Evolutionary conservation across 2,888 invertebrate genomes (phyloP), one percentile per base, ranked within the genome.

Genomic region (Zaprionus bogoriensis): DNA sequence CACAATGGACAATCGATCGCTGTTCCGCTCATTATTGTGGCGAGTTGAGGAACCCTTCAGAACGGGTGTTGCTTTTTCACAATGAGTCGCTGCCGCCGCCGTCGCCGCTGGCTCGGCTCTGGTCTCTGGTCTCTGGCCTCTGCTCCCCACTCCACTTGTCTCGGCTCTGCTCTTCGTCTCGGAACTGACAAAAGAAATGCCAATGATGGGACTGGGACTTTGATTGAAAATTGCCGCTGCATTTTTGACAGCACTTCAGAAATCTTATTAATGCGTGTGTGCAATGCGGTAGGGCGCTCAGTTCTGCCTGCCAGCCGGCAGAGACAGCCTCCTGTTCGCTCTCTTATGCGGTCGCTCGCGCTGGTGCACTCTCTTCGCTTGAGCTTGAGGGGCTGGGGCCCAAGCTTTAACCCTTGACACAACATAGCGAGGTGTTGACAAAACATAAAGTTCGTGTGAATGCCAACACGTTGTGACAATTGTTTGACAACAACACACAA

Each of bases 221-320:
- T 88, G 89, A 89, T 89, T 88, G 88, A 89, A 88, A 87, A 82
- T 87, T 78, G 88, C 89, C 88, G 84, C 84, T 74, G 83, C 73
- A 68, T 68, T 76, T 79, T 85, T 87, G 86, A 86, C 86, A 83
- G 69, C 74, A 67, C 72, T 55, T 45, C 70, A 71, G 53, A 58
- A 74, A 69, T 73, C 73, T 78, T 84, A 87, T 87, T 88, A 84
- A 88, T 87, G 84, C 76, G 42, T 44, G 38, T 46, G 25, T 59
- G 77, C 68, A 77, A 72, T 89, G 89, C 89, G 89, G 89, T 89
- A 89, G 89, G 89, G 66, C 74, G n/a, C n/a, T n/a, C n/a, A n/a
- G n/a, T n/a, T n/a, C n/a, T n/a, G n/a, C n/a, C n/a, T n/a, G n/a
- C n/a, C n/a, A n/a, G n/a, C n/a, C n/a, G n/a, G n/a, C n/a, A n/a